Evolutionary conservation across 2,797 vertebrate genomes (phyloP).

Genomic region (Oophaga sylvatica): DNA sequence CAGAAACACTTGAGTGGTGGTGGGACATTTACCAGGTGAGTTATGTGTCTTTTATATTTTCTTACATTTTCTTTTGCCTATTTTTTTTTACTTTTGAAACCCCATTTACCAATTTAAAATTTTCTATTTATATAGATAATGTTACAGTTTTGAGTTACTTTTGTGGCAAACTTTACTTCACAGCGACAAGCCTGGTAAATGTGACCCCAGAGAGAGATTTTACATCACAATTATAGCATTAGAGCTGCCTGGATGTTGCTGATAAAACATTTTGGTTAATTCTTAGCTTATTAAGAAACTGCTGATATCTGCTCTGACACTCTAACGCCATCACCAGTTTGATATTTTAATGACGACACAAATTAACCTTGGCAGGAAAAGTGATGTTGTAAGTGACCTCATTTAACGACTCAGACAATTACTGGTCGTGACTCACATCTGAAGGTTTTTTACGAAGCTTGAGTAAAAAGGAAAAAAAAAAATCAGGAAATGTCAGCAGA

Average conservation of each 20-base stretch:
- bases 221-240: neutral
- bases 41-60: neutral
- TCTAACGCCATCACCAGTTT: conserved; percentile 42
- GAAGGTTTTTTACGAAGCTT: conserved; percentile 50
- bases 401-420: conserved; percentile 61
- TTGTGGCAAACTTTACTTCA: neutral
- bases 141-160: neutral
- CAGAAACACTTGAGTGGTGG: too few relatives aligned
- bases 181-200: neutral
- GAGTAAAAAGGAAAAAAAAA: conserved; percentile 47
- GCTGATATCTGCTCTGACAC: conserved; percentile 34
- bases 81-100: neutral
- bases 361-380: conserved; percentile 40
- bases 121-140: neutral
- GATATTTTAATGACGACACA: conserved; percentile 54
- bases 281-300: conserved; percentile 3
- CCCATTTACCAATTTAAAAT: neutral
- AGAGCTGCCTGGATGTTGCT: neutral
- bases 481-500: conserved; percentile 56
- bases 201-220: neutral
- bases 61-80: neutral
- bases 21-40: neutral
- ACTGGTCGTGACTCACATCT: conserved; percentile 58
- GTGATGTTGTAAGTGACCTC: conserved; percentile 59
- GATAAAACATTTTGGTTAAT: neutral